Evolutionary conservation across 2,888 invertebrate genomes (phyloP), one percentile per base, ranked within the genome.

Genomic region (Unio pictorum): DNA sequence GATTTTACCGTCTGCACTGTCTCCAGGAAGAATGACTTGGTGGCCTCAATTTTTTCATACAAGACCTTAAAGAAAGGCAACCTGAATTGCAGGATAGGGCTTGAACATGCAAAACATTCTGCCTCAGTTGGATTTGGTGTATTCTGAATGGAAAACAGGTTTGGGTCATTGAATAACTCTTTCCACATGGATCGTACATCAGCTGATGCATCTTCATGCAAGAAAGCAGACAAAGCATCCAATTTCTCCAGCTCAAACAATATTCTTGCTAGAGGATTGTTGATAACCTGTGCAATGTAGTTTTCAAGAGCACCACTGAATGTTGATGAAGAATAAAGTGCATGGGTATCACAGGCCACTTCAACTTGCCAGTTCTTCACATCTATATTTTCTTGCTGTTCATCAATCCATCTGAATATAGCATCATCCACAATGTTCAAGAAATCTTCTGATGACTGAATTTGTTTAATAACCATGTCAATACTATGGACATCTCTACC

Each of bases 51-150:
- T 20, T 67, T 62, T 4, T 69, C 62, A 62, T 69, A 74, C 1
- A 78, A 57, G 6, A 66, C 4, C 20, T 55, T 59, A 61, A 75
- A 73, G 61, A 79, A 74, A 45, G 81, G 81, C 71, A 76, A 71
- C 28, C 61, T 68, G 2, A 77, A 57, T 15, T 28, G 20, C 11
- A 74, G 20, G 61, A 70, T 67, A n/a, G 68, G 34, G 0, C 68
- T 67, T 15, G 60, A 56, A 55, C 81, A 81, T 11, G 59, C 62
- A 60, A 73, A 81, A 63, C 77, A 74, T 59, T 78, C 81, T n/a
- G 78, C 79, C 23, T 78, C 78, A 20, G 70, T 60, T 15, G 70
- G 71, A 3, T 73, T 65, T 18, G 66, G 74, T 4, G 75, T 58
- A 23, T 73, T 63, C 30, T 55, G 20, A 23, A 81, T 68, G 8